Conservation (phyloP, 2,797 vertebrate genomes). For the Adelosebastes latens region DNA sequence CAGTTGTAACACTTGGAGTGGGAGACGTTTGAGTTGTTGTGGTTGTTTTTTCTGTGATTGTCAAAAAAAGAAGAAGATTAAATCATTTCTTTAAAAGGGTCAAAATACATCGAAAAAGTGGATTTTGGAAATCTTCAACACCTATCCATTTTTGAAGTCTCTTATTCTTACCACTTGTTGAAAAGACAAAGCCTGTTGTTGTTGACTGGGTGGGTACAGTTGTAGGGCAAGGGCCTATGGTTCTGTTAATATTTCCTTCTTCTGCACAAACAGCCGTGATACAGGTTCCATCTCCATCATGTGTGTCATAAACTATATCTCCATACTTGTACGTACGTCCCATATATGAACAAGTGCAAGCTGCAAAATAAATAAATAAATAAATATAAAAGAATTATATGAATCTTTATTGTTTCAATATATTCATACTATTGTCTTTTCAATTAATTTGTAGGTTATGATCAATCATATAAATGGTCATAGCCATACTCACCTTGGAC, state of each 20-base stretch:
- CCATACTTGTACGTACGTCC: conserved; percentile 70
- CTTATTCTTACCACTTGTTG: conserved; percentile 39
- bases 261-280: conserved; percentile 80
- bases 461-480: neutral
- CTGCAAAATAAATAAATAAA: conserved; percentile 64
- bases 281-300: conserved; percentile 86
- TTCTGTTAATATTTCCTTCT: conserved; percentile 80
- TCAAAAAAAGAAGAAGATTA: neutral
- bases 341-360: conserved; percentile 83
- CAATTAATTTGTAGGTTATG: neutral
- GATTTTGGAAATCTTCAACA: neutral
- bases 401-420: neutral
- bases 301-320: conserved; percentile 82
- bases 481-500: conserved; percentile 40
- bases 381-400: neutral
- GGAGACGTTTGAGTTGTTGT: neutral
- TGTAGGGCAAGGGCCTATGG: neutral
- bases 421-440: neutral
- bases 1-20: neutral
- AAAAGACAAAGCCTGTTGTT: conserved; percentile 58
- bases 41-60: neutral
- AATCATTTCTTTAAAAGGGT: neutral
- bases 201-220: conserved; percentile 28
- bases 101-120: rapidly evolving
- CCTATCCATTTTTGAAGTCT: neutral